Evolutionary conservation across 2,797 vertebrate genomes (phyloP), one percentile per base, ranked within the genome.

Genomic region (Rhabdomys pumilio): DNA sequence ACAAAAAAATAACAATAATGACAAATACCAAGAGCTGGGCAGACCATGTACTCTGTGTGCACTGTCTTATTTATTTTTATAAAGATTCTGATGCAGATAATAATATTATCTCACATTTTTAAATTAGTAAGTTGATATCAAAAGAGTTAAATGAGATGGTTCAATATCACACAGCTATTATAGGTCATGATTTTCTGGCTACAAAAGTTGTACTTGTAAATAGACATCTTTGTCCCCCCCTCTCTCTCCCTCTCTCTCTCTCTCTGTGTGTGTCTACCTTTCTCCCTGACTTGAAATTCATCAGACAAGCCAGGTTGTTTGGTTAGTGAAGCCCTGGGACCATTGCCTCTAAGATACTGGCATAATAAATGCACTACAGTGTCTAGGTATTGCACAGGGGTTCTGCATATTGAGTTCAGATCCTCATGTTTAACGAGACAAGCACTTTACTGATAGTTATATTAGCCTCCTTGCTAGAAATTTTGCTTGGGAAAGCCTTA

Each of bases 111-210:
- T 4, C 26, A 24, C 20, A 26, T 73, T 90, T 95, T 94, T 80
- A 14, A 61, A 82, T 90, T 83, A 82, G 22, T 38, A 94, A 93
- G 14, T 69, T 94, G 73, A 69, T 8, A 20, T 90, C 73, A 20
- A 41, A 89, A 84, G 61, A 79, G 20, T 94, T 96, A 90, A 95
- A 72, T 22, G 76, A 65, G 85, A 34, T 69, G 53, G 61, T 38
- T 89, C 20, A 75, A 55, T 29, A 19, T 81, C 22, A 47, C 76
- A 57, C 9, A 84, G 86, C 19, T 94, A 31, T 82, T 95, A 91
- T 84, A 67, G 55, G 4, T 88, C 76, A 72, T 47, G 41, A 41
- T 76, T 95, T 96, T 20, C 38, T 93, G n/a, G 88, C 1, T 50
- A 12, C 0, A 76, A 75, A 95, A 89, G 10, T 55, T 73, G 14